Conservation (phyloP, 2,888 invertebrate genomes). For the Ernsta delagoae region DNA sequence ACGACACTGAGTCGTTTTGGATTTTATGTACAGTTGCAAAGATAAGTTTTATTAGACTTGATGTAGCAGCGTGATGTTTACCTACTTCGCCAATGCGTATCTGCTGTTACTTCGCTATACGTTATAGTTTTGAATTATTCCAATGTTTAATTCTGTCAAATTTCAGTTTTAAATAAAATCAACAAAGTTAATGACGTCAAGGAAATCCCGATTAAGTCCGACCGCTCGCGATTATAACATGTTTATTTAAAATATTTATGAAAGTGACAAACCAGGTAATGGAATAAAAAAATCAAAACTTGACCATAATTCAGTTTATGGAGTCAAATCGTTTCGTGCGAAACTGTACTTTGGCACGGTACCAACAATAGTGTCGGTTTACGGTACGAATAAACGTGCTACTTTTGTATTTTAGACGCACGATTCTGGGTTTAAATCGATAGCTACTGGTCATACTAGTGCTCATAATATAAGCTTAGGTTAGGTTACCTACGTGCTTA, state of each 20-base stretch:
- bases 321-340: conserved; percentile 48
- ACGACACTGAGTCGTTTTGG: conserved; percentile 32
- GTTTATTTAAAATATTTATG: conserved; percentile 28
- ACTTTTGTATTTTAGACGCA: conserved; percentile 17
- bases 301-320: conserved; percentile 41
- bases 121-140: no score
- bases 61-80: neutral
- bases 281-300: conserved; percentile 35
- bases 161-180: no score
- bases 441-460: neutral
- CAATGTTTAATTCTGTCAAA: no score
- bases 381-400: conserved; percentile 4
- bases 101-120: no score
- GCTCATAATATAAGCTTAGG: neutral
- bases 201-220: conserved; percentile 9
- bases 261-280: conserved; percentile 29
- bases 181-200: no score
- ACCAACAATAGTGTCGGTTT: conserved; percentile 65
- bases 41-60: conserved; percentile 19
- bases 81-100: neutral
- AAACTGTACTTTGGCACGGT: conserved; percentile 60
- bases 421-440: conserved; percentile 16
- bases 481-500: neutral
- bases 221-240: conserved; percentile 10
- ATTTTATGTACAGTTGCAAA: conserved; percentile 37